phyloP scores from a whole-genome alignment of 2,888 invertebrate species.

The Agriopis leucophaearia region DNA sequence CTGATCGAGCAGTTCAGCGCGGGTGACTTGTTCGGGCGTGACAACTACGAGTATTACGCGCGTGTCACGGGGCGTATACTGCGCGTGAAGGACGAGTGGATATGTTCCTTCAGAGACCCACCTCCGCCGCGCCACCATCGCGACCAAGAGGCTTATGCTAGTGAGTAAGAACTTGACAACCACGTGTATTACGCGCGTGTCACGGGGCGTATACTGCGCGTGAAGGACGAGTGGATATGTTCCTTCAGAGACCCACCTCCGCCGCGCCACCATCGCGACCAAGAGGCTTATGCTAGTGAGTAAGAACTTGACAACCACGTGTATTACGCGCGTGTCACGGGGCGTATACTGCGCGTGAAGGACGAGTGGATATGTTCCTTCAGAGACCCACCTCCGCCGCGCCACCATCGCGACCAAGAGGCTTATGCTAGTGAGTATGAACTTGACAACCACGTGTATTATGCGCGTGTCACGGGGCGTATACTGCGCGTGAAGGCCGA shows the following conservation, averaged over 20 bases:
- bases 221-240: conserved; percentile 98
- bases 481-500: conserved; percentile 97
- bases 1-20: conserved; percentile 99
- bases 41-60: conserved; percentile 98
- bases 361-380: conserved; percentile 99
- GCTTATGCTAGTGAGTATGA: conserved; percentile 88
- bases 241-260: conserved; percentile 96
- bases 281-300: conserved; percentile 89
- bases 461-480: conserved; percentile 96
- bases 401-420: conserved; percentile 88
- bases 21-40: conserved; percentile 96
- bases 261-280: conserved; percentile 87
- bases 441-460: conserved; percentile 92
- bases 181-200: conserved; percentile 98
- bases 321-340: conserved; percentile 97
- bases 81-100: conserved; percentile 97
- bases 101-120: conserved; percentile 96
- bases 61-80: conserved; percentile 96
- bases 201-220: conserved; percentile 95
- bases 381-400: conserved; percentile 92
- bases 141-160: conserved; percentile 89
- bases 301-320: conserved; percentile 88
- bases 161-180: conserved; percentile 74
- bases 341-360: conserved; percentile 95
- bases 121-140: conserved; percentile 89